Evolutionary conservation across 35 echinoderm and acorn worm species (phyloP).

Genomic region (Lytechinus pictus): DNA sequence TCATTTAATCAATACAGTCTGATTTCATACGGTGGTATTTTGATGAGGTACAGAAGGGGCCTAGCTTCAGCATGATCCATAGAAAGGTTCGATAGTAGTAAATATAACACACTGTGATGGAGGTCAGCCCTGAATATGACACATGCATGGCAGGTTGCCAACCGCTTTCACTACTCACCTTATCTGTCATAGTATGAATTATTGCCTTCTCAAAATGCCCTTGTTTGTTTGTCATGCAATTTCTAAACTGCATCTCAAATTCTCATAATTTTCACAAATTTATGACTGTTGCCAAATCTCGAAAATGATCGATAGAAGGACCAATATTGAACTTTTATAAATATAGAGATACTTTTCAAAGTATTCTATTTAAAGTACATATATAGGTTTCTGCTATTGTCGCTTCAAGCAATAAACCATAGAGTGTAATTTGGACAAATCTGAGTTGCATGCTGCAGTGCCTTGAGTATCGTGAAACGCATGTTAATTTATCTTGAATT

Average conservation of each 20-base stretch:
- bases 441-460: no score
- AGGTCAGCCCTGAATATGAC: constrained; percentile 10
- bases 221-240: not conserved
- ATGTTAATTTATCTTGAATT: no score
- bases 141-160: constrained; percentile 43
- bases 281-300: not conserved
- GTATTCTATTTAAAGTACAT: not conserved
- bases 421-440: no score
- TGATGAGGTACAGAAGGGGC: not conserved
- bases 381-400: not conserved
- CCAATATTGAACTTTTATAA: not conserved
- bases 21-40: not conserved
- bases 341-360: not conserved
- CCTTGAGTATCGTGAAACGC: no score
- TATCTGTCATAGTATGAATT: not conserved
- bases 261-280: not conserved
- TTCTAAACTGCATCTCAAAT: not conserved
- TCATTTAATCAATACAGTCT: not conserved
- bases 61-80: not conserved
- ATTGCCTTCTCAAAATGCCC: not conserved
- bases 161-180: not conserved
- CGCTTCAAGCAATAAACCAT: no score
- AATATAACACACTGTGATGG: not conserved
- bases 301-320: not conserved
- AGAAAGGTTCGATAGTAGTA: not conserved